A percentile compares a stretch with the other conserved stretches of the same genome.
These are phyloP conservation scores for Oceanites oceanicus DNA, from an alignment of 2,113 vertebrate species.

Conservation along the genomic window DNA sequence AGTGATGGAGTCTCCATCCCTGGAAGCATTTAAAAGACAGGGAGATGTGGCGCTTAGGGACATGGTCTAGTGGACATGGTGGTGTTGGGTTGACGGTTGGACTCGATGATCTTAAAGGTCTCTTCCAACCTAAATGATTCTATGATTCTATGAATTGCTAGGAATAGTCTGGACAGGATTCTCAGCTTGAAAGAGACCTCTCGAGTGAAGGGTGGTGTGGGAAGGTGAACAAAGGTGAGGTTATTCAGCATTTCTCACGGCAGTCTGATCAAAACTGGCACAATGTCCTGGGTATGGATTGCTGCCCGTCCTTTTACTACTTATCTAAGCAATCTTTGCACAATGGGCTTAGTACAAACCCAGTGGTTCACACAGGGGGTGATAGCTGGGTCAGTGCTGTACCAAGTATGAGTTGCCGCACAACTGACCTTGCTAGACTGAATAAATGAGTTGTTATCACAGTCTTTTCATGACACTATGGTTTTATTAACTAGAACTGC, in stretches of 20 bases:
- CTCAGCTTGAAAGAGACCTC: neutral
- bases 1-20: no score
- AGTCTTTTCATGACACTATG: neutral
- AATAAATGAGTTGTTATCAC: neutral
- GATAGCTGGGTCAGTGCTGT: neutral
- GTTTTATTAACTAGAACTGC: neutral
- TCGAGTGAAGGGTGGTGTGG: neutral
- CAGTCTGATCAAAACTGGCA: neutral
- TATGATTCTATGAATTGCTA: neutral
- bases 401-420: neutral
- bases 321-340: neutral
- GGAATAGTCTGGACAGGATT: neutral
- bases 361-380: neutral
- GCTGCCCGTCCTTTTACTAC: neutral
- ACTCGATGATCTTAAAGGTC: no score
- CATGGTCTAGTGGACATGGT: no score
- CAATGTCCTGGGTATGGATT: neutral
- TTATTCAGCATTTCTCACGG: neutral
- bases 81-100: no score
- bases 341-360: neutral
- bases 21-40: no score
- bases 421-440: neutral
- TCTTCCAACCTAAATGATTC: no score
- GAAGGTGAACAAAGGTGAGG: neutral
- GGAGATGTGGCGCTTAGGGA: no score